Evolutionary conservation across 2,888 invertebrate species (phyloP).

Genomic region (Stenotaenia linearis): DNA sequence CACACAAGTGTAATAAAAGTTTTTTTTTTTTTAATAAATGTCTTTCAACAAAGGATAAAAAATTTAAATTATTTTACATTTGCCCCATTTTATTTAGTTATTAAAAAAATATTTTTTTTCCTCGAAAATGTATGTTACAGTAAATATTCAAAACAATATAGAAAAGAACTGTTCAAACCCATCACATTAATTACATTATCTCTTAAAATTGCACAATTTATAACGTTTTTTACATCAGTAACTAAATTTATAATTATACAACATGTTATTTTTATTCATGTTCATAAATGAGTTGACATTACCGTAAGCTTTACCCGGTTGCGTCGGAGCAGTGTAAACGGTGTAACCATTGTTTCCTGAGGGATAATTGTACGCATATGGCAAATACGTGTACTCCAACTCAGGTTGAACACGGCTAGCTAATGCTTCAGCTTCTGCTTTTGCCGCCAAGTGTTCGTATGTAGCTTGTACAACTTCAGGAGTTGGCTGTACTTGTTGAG

Average conservation of each 20-base stretch:
- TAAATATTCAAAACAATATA: too few relatives aligned
- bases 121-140: background rate
- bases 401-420: background rate
- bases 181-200: too few relatives aligned
- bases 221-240: background rate
- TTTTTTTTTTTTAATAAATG: background rate
- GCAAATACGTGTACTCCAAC: background rate
- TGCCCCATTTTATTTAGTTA: background rate
- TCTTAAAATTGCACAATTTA: too few relatives aligned
- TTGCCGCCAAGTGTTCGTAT: background rate
- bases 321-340: background rate
- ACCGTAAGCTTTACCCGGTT: background rate
- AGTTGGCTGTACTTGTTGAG: slow-evolving; percentile 1
- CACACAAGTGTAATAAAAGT: background rate
- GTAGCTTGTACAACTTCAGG: slow-evolving; percentile 3
- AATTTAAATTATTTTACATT: background rate
- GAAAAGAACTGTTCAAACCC: too few relatives aligned
- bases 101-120: background rate
- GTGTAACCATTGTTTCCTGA: background rate
- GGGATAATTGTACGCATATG: background rate
- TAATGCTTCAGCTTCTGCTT: slow-evolving; percentile 4
- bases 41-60: background rate
- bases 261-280: background rate
- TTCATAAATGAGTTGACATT: background rate
- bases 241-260: background rate